Evolutionary conservation across 2,888 invertebrate genomes (phyloP).

Genomic region (Ligdia adustata): DNA sequence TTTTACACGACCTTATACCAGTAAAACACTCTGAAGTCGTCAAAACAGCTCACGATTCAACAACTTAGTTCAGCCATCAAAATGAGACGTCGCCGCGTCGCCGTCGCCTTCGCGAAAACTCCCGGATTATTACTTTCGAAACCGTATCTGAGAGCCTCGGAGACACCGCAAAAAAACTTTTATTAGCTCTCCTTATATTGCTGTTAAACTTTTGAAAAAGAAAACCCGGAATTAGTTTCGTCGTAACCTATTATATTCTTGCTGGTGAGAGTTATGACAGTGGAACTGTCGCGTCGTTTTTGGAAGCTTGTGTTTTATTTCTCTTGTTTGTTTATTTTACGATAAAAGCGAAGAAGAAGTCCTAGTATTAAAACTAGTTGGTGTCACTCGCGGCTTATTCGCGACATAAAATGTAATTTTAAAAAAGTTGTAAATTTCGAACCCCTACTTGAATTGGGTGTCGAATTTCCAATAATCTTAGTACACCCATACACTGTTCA

Average conservation of each 20-base stretch:
- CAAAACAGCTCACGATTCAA: no score
- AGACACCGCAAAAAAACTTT: constrained; percentile 18
- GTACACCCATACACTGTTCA: no score
- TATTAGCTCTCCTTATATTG: constrained; percentile 23
- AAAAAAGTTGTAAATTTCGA: no score
- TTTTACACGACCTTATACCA: no score
- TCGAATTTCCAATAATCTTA: no score
- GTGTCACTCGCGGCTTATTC: no score
- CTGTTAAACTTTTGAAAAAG: constrained; percentile 21
- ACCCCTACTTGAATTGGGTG: no score
- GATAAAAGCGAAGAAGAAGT: no score
- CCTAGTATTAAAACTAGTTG: no score
- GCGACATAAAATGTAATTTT: no score
- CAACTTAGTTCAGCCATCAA: constrained; percentile 10
- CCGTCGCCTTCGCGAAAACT: constrained; percentile 9
- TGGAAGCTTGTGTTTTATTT: constrained; percentile 3
- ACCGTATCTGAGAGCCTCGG: constrained; percentile 9
- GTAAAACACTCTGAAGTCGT: no score
- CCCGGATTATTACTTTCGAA: constrained; percentile 22
- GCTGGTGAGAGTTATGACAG: background rate
- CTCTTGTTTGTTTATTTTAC: background rate
- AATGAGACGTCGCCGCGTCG: constrained; percentile 3
- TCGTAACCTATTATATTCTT: constrained; percentile 18
- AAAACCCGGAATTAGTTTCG: constrained; percentile 18
- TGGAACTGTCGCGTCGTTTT: constrained; percentile 3